Evolutionary conservation across 2,113 vertebrate genomes (phyloP), one percentile per base, ranked within the genome.

Genomic region (Pygoscelis antarcticus): DNA sequence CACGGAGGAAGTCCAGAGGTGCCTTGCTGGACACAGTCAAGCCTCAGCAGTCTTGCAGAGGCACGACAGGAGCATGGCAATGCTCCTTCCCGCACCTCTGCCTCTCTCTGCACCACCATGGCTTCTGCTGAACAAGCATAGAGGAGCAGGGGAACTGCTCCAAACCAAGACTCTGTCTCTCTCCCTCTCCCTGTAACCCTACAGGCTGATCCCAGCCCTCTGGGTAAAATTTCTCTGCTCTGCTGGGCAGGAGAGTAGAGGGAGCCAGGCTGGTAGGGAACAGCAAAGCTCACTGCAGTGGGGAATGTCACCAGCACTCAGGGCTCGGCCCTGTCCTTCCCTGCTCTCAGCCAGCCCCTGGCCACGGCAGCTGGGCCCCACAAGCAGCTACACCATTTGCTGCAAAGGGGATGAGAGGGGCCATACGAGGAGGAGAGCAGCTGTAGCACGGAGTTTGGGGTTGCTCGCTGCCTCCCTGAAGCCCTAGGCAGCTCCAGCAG

Each of bases 21-120:
- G 51, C 26, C 75, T 65, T 38, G 23, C 16, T 6, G 5, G 68
- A 34, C 46, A 47, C 22, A 58, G 49, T 11, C 0, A 0, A 62
- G 42, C 34, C 42, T 69, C 1, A 0, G 10, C 2, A 2, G 46
- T 5, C 5, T 5, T 7, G 30, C 26, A 54, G 76, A 71, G 34
- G 29, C n/a, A 69, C 4, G 2, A 42, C 32, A 40, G 55, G 8
- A 70, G 36, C 51, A 77, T 7, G 30, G 26, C 21, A 42, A 8
- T 27, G 34, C 34, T 90, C 30, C 38, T 85, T 14, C 29, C 11
- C 3, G 0, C 21, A 44, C 26, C 72, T 38, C 40, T 85, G 75
- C 27, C 47, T 55, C 74, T 54, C 38, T 44, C 52, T 54, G 58
- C 46, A 61, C 46, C 46, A 40, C 13, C 27, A 17, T 0, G 2